A percentile compares a stretch with the other conserved stretches of the same genome.
These are phyloP conservation scores for Leptodactylus fallax DNA, from an alignment of 2,797 vertebrate species.

Conservation along the genomic window DNA sequence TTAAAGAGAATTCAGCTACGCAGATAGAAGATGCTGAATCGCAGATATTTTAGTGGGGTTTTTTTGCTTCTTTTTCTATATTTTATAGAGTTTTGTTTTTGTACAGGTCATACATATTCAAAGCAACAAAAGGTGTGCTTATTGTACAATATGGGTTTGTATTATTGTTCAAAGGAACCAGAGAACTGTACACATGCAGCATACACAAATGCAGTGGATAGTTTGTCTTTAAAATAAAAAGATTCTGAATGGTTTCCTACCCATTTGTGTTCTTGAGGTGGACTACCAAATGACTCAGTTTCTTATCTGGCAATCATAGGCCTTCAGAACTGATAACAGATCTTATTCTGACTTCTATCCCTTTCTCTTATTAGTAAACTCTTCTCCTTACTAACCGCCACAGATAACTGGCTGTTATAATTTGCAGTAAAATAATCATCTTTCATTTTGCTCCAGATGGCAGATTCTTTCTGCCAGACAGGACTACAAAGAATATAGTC, in stretches of 20 bases:
- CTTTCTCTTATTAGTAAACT: background rate
- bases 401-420: background rate
- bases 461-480: background rate
- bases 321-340: background rate
- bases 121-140: too few species aligned
- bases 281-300: conserved; percentile 4
- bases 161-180: background rate
- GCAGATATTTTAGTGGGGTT: background rate
- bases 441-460: background rate
- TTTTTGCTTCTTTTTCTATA: background rate
- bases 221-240: background rate
- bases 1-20: too few species aligned
- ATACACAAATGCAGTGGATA: background rate
- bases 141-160: too few species aligned
- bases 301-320: background rate
- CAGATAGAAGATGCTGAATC: background rate
- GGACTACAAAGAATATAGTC: background rate
- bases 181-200: background rate
- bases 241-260: background rate
- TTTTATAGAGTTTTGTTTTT: background rate
- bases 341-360: background rate
- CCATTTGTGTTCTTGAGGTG: background rate
- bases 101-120: too few species aligned
- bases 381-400: background rate
- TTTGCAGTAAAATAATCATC: too few species aligned